Evolutionary conservation across 2,888 invertebrate species (phyloP).

Genomic region (Caenorhabditis sp.): DNA sequence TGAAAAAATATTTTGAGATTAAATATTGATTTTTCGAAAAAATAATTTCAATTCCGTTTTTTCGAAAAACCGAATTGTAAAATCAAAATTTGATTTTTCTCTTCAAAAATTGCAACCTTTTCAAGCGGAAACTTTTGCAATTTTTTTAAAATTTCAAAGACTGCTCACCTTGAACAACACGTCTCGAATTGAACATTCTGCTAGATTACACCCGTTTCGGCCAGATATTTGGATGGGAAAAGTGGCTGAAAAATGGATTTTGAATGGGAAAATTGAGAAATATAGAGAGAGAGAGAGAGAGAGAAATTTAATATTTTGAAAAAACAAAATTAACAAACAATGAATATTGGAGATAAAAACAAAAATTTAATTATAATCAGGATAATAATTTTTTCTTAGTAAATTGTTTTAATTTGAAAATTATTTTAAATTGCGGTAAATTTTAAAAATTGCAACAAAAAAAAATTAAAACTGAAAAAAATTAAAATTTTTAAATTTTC

Average conservation of each 20-base stretch:
- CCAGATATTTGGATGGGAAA: too few relatives aligned
- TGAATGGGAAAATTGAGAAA: too few relatives aligned
- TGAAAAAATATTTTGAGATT: too few relatives aligned
- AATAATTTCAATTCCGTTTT: too few relatives aligned
- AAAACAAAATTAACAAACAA: background rate
- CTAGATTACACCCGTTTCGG: background rate
- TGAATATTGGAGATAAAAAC: background rate
- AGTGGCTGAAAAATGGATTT: too few relatives aligned
- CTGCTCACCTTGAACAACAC: conserved; percentile 48
- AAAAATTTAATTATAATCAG: background rate
- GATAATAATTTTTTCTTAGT: too few relatives aligned
- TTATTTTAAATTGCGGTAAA: too few relatives aligned
- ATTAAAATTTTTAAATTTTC: background rate
- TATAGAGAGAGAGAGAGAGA: background rate
- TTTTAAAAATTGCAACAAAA: background rate
- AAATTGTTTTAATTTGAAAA: background rate
- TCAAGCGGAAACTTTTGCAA: background rate
- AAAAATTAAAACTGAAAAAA: background rate
- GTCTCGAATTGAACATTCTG: conserved; percentile 55
- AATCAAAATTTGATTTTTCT: background rate
- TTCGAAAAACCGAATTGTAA: too few relatives aligned
- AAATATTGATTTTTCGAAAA: background rate
- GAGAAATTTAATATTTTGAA: background rate
- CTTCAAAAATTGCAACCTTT: background rate
- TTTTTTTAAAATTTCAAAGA: background rate